A percentile compares a stretch with the other conserved stretches of the same genome.
These are phyloP conservation scores for Cephalotes varians DNA, from an alignment of 2,888 invertebrate genomes.

Conservation along the genomic window DNA sequence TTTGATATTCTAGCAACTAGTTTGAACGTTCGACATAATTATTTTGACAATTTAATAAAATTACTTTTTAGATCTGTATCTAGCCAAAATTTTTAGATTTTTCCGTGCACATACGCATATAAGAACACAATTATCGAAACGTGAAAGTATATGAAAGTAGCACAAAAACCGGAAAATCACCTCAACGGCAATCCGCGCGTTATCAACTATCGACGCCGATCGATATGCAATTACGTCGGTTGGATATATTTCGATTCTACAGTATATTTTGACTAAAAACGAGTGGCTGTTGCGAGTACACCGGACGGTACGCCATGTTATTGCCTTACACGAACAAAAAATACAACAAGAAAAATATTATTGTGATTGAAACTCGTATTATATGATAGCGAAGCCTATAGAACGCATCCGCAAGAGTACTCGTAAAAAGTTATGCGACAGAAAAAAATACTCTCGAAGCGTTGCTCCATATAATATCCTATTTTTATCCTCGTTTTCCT, in stretches of 20 bases:
- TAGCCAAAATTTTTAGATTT: too few species aligned
- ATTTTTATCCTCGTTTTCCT: not conserved
- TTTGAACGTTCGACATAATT: too few species aligned
- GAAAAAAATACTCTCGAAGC: conserved; percentile 8
- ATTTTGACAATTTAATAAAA: too few species aligned
- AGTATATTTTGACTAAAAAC: conserved; percentile 28
- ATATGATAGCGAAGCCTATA: conserved; percentile 9
- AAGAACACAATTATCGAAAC: not conserved
- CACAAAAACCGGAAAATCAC: conserved; percentile 40
- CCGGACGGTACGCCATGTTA: not conserved
- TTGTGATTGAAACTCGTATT: conserved; percentile 32
- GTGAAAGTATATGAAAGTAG: conserved; percentile 42
- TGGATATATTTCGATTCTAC: not conserved
- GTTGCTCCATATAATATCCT: conserved; percentile 3
- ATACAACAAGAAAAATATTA: conserved; percentile 29
- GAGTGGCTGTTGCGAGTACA: not conserved
- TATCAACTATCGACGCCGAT: conserved; percentile 31
- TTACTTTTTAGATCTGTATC: too few species aligned
- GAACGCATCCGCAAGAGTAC: not conserved
- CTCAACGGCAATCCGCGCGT: conserved; percentile 29
- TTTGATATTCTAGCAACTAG: too few species aligned
- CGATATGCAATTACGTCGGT: conserved; percentile 31
- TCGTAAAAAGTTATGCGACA: not conserved
- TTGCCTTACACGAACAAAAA: conserved; percentile 13
- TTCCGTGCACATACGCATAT: too few species aligned